phyloP scores from a whole-genome alignment of 2,113 vertebrate species.

The Dromiciops gliroides region DNA sequence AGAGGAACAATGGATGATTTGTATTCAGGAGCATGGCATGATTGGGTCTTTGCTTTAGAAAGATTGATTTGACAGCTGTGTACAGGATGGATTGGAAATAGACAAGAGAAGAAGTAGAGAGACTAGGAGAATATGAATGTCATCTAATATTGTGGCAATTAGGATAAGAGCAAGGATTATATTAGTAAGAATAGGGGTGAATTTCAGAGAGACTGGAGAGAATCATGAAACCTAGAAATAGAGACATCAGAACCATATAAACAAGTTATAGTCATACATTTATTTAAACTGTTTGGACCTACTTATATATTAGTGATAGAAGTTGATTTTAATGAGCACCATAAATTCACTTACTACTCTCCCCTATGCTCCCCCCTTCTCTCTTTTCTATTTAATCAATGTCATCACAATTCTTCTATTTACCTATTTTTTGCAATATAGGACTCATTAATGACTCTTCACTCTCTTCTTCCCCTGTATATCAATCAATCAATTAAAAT shows the following conservation, averaged over 20 bases:
- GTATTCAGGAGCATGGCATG: not conserved
- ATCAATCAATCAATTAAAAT: not conserved
- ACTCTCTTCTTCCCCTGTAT: not conserved
- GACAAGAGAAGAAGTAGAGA: not conserved
- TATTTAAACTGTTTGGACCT: not conserved
- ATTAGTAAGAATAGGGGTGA: not conserved
- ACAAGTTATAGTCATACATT: not conserved
- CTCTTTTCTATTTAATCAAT: not conserved
- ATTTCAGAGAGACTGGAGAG: not conserved
- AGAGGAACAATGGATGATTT: not conserved
- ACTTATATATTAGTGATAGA: not conserved
- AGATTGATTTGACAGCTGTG: not conserved
- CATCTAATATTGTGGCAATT: not conserved
- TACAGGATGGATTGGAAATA: not conserved
- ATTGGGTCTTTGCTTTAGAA: not conserved
- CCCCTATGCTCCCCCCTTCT: not conserved
- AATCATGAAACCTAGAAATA: not conserved
- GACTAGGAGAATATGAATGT: not conserved
- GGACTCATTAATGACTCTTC: not conserved
- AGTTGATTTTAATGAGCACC: not conserved
- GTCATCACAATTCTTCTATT: not conserved
- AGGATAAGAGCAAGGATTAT: not conserved
- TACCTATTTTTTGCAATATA: not conserved
- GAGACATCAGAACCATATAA: not conserved
- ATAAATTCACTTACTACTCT: not conserved